A percentile compares a stretch with the other conserved stretches of the same genome.
Conservation (phyloP, 2,797 vertebrate species). For the Phrynocephalus guinanensis region DNA sequence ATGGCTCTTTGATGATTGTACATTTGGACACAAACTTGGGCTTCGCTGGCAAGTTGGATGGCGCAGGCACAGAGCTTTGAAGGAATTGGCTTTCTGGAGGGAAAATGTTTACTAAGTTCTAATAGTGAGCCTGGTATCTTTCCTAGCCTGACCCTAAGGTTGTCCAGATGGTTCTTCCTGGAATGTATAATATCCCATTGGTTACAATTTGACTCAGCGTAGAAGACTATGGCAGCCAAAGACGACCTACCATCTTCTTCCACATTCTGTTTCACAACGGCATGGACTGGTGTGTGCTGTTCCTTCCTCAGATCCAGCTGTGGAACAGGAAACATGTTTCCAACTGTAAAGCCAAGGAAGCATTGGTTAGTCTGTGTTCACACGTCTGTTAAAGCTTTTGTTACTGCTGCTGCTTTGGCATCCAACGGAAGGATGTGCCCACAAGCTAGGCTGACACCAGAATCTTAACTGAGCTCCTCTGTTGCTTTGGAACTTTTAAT, state of each 20-base stretch:
- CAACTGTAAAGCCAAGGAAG: slow-evolving; percentile 25
- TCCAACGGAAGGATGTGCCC: neutral
- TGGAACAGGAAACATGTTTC: slow-evolving; percentile 75
- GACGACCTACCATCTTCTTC: slow-evolving; percentile 78
- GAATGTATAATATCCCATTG: too few species aligned
- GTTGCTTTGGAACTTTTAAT: neutral
- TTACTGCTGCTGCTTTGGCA: neutral
- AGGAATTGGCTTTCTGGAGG: too few species aligned
- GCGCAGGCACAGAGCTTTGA: too few species aligned
- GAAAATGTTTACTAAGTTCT: too few species aligned
- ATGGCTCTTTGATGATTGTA: too few species aligned
- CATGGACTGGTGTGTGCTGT: slow-evolving; percentile 77
- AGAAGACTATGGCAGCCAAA: neutral
- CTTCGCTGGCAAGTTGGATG: too few species aligned
- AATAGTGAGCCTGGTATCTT: too few species aligned
- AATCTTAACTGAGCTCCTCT: neutral
- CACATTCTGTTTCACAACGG: slow-evolving; percentile 76
- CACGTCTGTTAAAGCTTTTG: too few species aligned
- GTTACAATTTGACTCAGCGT: neutral
- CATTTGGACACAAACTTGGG: too few species aligned
- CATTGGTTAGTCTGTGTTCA: neutral
- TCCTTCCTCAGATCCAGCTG: slow-evolving; percentile 68
- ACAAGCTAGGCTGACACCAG: neutral
- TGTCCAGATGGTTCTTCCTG: too few species aligned
- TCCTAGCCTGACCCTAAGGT: too few species aligned